Base-by-base conservation (phyloP, 2,113 vertebrate genomes). In the Bubo blakistoni region DNA sequence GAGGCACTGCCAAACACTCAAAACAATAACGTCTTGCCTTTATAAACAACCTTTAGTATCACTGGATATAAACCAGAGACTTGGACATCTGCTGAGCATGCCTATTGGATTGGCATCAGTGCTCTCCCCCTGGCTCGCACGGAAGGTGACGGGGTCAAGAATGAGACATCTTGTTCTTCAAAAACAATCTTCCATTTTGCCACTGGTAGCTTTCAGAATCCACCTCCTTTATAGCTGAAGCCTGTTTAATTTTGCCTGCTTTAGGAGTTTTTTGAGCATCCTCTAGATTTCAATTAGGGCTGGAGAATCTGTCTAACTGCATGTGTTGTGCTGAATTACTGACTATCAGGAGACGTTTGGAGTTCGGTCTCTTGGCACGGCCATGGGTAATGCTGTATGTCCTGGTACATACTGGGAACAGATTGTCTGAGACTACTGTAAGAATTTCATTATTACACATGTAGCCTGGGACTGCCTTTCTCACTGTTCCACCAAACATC, bases 21-120 rank as follows among this genome's bases (percentile, higher is more conserved):
- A 90, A 96, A 96, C 94, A 97, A 96, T 97, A 96, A 94, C 7
- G 62, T 92, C 96, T 93, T 92, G 95, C 94, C 93, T 97, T 97
- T 96, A 90, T 97, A 97, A 97, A 96, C 96, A 97, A 94, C 66
- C 84, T 92, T 96, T 91, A 94, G 95, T 92, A 97, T 92, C 73
- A 36, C 32, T 93, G 92, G 97, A 97, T 86, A 96, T 63, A 97
- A 97, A 97, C 27, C 97, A 97, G 97, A 97, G 94, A 69, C 96
- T 78, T 92, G 96, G 95, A n/a, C 95, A 94, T 97, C 62, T 97
- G 95, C 93, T 51, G 95, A 95, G 95, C 92, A 47, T 91, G 94
- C 94, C 96, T 87, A 61, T 55, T 97, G 95, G 84, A 95, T 44
- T 92, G 96, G 94, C 92, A 96, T 76, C 65, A 85, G 59, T 2